Evolutionary conservation across 2,797 vertebrate genomes (phyloP), one percentile per base, ranked within the genome.

Genomic region (Atherinosoma microstoma): DNA sequence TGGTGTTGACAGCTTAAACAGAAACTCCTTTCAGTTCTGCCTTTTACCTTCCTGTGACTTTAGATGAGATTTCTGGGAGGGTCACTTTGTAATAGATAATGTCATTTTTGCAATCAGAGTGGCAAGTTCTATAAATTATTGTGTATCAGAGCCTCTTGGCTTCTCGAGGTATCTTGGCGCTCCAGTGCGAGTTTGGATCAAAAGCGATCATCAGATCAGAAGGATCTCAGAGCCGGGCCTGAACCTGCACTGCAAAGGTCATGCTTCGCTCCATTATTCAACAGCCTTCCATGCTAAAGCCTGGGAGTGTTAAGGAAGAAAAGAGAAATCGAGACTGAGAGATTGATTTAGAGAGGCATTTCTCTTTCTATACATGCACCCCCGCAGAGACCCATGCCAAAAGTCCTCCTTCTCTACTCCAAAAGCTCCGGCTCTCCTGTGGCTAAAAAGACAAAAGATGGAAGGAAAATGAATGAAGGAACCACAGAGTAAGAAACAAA

Each of bases 231-330:
- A 82, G 77, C 61, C 62, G 68, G 84, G 79, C 61, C 78, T 84
- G 90, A 93, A 92, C 92, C 76, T 69, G n/a, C 80, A 49, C 88
- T 63, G 91, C 66, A 92, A 92, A 94, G 93, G 93, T 94, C 91
- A 93, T 56, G n/a, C 58, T 69, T 72, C 73, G 42, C 74, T 94
- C 79, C 87, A 92, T 95, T 93, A 94, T 95, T 93, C 90, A 94
- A 93, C 73, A 82, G 68, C 51, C 78, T 85, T 36, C 67, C 75
- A 59, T 75, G 66, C 83, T 84, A 77, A 81, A 79, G 80, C 80
- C 35, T 32, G 51, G 62, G 76, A 78, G 74, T 65, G 73, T 83
- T 79, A 67, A 61, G 73, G 81, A 73, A 81, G 58, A 75, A 80
- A 64, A 61, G 53, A 61, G 58, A 27, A 51, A 32, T 53, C 22